These are phyloP conservation scores for Halcyon chelicuti DNA, from an alignment of 2,797 vertebrate genomes.

Conservation along the genomic window DNA sequence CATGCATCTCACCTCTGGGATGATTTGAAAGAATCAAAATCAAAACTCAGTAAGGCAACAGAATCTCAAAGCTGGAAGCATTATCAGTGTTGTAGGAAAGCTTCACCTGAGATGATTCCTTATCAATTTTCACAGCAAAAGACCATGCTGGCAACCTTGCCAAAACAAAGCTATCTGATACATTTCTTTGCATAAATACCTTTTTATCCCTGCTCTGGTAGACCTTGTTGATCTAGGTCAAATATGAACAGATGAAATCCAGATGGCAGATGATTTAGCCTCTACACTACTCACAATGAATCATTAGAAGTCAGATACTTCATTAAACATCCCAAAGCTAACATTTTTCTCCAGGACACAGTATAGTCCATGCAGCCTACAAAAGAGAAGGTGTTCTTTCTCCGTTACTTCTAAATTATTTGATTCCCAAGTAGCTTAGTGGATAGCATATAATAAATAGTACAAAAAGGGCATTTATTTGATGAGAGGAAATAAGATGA, in stretches of 20 bases:
- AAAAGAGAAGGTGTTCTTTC: neutral
- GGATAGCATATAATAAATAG: slow-evolving; percentile 9
- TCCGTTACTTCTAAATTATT: neutral
- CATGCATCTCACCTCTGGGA: accelerated
- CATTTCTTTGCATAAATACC: neutral
- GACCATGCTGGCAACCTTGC: neutral
- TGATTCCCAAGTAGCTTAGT: slow-evolving; percentile 16
- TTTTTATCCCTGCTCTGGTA: neutral
- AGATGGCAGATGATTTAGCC: neutral
- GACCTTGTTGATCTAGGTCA: neutral
- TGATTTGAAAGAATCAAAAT: neutral
- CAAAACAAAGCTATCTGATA: neutral
- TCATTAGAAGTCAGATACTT: neutral
- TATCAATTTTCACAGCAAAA: neutral
- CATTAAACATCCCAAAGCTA: slow-evolving; percentile 5
- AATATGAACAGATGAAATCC: neutral
- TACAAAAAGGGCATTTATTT: slow-evolving; percentile 65
- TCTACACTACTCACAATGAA: neutral
- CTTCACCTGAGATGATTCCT: neutral
- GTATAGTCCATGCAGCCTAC: neutral
- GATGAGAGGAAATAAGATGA: slow-evolving; percentile 69
- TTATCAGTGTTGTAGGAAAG: neutral
- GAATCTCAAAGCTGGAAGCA: neutral
- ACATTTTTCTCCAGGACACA: neutral
- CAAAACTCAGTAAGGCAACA: neutral